Evolutionary conservation across 2,888 invertebrate genomes (phyloP), one percentile per base, ranked within the genome.

Genomic region (Agrochola macilenta): DNA sequence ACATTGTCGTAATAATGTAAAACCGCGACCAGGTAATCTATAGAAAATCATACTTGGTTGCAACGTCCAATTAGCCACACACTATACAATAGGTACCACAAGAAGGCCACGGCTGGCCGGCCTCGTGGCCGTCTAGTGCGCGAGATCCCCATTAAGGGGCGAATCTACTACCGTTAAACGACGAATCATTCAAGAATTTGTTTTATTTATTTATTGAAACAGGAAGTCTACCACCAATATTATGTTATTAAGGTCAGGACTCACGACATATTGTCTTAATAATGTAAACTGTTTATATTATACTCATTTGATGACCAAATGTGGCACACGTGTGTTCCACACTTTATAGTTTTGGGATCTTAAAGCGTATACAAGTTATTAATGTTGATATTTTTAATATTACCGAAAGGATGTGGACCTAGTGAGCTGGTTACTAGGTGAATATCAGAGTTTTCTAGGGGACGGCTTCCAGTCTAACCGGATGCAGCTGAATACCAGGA

Each of bases 201-300:
- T 52, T 52, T 23, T 52, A 23, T 58, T 11, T 72, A 72, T 61
- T 58, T 58, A 70, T 26, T 17, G 8, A 74, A 78, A 81, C 85
- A 74, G 82, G 82, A 85, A 82, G 75, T 71, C 0, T 4, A 43
- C 14, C 12, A 69, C 43, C 46, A 78, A 81, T 82, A 82, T 78
- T 73, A 46, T 46, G 30, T 23, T 78, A 72, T 64, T 81, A 85
- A 82, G 82, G 73, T 79, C 79, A 74, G 4, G 1, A 60, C 26
- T n/a, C 76, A 64, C 39, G 74, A 87, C 86, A 87, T 74, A 78
- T 83, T 87, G 86, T 85, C 74, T 49, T 66, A 23, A 30, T 61
- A 86, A 80, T 11, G n/a, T 83, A 83, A 82, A 88, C 64, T 82
- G 78, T 88, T 85, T 86, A 83, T 17, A 2, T 73, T 78, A 64